These are phyloP conservation scores for Coelopa frigida DNA, from an alignment of 1,140 invertebrate species.

Conservation along the genomic window DNA sequence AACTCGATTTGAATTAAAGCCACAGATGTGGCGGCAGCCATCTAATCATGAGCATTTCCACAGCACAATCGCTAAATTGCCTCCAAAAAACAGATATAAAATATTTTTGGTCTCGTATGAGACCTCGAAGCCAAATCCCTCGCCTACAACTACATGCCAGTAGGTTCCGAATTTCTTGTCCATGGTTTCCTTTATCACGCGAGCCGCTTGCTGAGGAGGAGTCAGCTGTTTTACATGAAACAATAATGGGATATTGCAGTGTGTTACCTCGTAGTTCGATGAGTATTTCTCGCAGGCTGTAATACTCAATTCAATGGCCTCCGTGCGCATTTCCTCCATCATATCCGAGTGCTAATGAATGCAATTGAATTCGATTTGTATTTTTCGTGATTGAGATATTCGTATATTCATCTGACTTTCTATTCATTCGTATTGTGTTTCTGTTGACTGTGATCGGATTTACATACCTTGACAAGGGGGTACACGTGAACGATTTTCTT, in stretches of 20 bases:
- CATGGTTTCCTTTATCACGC: slow-evolving; percentile 86
- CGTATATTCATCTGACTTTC: background rate
- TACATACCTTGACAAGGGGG: slow-evolving; percentile 64
- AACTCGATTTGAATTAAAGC: too few species aligned
- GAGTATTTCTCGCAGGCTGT: slow-evolving; percentile 87
- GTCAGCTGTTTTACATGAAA: background rate
- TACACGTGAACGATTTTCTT: slow-evolving; percentile 68
- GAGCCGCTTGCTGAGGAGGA: slow-evolving; percentile 57
- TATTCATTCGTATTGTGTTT: background rate
- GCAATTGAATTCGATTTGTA: background rate
- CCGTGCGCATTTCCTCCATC: slow-evolving; percentile 82
- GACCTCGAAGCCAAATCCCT: slow-evolving; percentile 89
- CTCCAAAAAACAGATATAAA: slow-evolving; percentile 87
- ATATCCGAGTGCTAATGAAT: slow-evolving; percentile 66
- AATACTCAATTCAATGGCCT: slow-evolving; percentile 82
- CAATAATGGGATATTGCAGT: too few species aligned
- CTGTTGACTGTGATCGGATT: too few species aligned
- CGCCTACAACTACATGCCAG: slow-evolving; percentile 89
- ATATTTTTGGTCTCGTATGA: slow-evolving; percentile 85
- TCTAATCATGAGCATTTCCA: slow-evolving; percentile 78
- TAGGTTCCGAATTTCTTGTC: slow-evolving; percentile 91
- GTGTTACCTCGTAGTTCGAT: slow-evolving; percentile 68
- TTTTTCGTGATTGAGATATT: background rate
- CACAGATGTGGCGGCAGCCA: too few species aligned
- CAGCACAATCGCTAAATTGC: slow-evolving; percentile 78